A percentile compares a stretch with the other conserved stretches of the same genome.
Conservation (phyloP, 35 echinoderm and acorn worm genomes). For the Ptychodera flava region DNA sequence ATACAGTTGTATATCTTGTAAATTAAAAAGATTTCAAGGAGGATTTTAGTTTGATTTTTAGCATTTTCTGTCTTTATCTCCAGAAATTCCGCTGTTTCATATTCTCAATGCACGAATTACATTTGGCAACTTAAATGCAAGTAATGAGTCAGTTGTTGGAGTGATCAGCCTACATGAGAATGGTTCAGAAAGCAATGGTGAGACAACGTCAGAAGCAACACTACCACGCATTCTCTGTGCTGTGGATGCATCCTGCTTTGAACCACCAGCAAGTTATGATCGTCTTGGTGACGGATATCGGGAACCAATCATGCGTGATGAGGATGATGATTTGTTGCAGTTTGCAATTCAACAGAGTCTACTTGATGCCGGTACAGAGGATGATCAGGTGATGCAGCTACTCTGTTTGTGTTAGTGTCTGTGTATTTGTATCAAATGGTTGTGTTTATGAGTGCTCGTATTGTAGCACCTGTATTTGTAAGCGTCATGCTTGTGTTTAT, state of each 20-base stretch:
- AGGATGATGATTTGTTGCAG: slow-evolving; percentile 79
- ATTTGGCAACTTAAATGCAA: slow-evolving; percentile 81
- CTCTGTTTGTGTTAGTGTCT: background rate
- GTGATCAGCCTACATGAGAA: slow-evolving; percentile 56
- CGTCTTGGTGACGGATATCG: slow-evolving; percentile 4
- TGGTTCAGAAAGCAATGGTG: slow-evolving; percentile 24
- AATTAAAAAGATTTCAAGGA: too few species aligned
- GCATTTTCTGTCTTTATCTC: slow-evolving; percentile 2
- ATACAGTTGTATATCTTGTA: too few species aligned
- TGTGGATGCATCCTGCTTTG: slow-evolving; percentile 76
- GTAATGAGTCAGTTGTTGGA: slow-evolving; percentile 49
- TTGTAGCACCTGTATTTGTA: background rate
- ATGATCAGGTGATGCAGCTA: slow-evolving; percentile 4
- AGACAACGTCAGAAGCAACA: background rate
- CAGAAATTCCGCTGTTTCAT: slow-evolving; percentile 99
- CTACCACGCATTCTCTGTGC: slow-evolving; percentile 48
- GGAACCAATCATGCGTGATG: slow-evolving; percentile 39
- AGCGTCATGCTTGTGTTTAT: background rate
- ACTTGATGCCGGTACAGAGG: slow-evolving; percentile 36
- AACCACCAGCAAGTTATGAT: slow-evolving; percentile 58
- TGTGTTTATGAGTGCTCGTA: background rate
- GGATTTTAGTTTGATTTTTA: too few species aligned
- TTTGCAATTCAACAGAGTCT: slow-evolving; percentile 91
- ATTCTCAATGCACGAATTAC: slow-evolving; percentile 94
- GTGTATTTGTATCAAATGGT: background rate